Percentiles rank a stretch among this genome's conserved stretches.
Conservation (phyloP, 2,113 vertebrate species). For the Piaya cayana region DNA sequence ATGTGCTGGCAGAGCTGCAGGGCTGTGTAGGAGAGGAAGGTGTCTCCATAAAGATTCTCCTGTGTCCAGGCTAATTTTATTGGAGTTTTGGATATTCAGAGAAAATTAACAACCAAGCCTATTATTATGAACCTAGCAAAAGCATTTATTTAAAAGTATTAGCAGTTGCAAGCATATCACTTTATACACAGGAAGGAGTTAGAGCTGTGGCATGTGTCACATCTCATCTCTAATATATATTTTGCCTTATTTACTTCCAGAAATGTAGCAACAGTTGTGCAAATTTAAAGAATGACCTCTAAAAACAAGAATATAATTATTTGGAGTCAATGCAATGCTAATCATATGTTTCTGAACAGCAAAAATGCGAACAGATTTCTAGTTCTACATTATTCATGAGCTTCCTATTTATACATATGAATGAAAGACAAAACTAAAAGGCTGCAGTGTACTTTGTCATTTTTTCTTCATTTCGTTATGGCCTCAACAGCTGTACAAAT, state of each 20-base stretch:
- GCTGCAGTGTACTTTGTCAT: constrained; percentile 14
- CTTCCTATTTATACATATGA: constrained; percentile 45
- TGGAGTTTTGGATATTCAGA: background rate
- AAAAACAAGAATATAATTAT: constrained; percentile 38
- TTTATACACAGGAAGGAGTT: background rate
- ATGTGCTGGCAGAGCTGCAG: no score
- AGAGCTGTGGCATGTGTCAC: rapidly evolving
- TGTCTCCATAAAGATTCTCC: no score
- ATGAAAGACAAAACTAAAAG: constrained; percentile 47
- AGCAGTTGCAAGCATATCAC: background rate
- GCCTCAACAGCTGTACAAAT: constrained; percentile 56
- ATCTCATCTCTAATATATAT: background rate
- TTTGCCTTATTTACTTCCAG: background rate
- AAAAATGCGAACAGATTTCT: constrained; percentile 52
- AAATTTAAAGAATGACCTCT: constrained; percentile 51
- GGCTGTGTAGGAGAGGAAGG: background rate
- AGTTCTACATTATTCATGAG: constrained; percentile 68
- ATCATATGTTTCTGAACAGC: constrained; percentile 59
- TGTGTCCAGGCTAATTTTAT: background rate
- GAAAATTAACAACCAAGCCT: background rate
- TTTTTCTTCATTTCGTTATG: constrained; percentile 13
- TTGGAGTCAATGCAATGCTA: constrained; percentile 35
- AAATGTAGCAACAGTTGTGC: background rate
- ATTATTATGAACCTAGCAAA: background rate
- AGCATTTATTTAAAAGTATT: background rate